Evolutionary conservation across 2,888 invertebrate genomes (phyloP), one percentile per base, ranked within the genome.

Genomic region (Iselma pallidipennis): DNA sequence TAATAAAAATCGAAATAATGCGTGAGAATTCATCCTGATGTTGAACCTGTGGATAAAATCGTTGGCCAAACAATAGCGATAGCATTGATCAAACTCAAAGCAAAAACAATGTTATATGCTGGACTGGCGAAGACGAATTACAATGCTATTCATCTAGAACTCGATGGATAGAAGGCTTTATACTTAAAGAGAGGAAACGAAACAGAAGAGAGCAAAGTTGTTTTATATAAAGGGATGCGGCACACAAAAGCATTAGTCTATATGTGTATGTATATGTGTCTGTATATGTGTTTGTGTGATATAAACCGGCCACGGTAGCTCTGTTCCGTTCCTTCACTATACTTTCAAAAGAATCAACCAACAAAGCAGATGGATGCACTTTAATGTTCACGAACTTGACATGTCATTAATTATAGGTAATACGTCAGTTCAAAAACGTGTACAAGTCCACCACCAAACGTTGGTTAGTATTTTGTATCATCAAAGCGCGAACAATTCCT

Each of bases 371-470:
- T 77, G 75, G 78, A 77, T 78, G 77, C 77, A 74, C 75, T 74
- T 78, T 78, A 79, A 79, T 79, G 77, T 76, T 75, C 72, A 72
- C 76, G 70, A 74, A 74, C 78, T n/a, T 78, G 80, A 80, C 80
- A 72, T 72, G 75, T 79, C 80, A 79, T 80, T 80, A 80, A 80
- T 80, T 79, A 79, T 75, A 70, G 75, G 74, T 80, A 79, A 79
- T 79, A 37, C 37, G 37, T 37, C 37, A 37, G 37, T 37, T 9
- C 16, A 5, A 16, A 14, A n/a, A 33, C n/a, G 31, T 33, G 31
- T 37, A 37, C 37, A 37, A 37, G 37, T 37, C 37, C 77, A 74
- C 75, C 74, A 73, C 54, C 49, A 55, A 58, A 51, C 26, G n/a
- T 55, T 55, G 42, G n/a, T 26, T n/a, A 33, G 4, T 71, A 72